These are phyloP conservation scores for Elachura formosa DNA, from an alignment of 2,113 vertebrate species.

Conservation along the genomic window DNA sequence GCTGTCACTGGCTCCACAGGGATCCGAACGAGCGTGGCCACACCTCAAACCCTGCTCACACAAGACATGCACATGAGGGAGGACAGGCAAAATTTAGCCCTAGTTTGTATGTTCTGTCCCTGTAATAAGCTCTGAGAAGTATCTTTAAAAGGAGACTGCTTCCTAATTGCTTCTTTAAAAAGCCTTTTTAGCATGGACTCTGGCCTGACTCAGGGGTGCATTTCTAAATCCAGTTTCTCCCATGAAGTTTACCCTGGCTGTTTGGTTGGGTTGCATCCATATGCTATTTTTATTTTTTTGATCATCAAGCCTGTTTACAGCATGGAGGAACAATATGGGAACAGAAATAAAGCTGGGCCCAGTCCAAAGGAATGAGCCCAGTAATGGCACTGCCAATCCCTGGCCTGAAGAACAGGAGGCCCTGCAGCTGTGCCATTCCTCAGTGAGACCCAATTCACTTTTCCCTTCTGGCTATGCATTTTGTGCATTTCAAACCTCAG, in stretches of 20 bases:
- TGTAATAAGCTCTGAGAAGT: neutral
- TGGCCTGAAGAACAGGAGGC: neutral
- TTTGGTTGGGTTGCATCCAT: neutral
- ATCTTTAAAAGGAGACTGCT: conserved; percentile 3
- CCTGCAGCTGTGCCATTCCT: neutral
- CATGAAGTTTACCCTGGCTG: neutral
- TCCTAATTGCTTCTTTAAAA: neutral
- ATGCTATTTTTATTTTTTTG: neutral
- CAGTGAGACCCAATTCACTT: neutral
- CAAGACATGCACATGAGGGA: fast-evolving
- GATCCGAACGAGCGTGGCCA: neutral
- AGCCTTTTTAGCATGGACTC: neutral
- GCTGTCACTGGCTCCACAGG: neutral
- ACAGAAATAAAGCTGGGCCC: conserved; percentile 35
- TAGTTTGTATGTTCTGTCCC: neutral
- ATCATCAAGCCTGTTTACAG: conserved; percentile 13
- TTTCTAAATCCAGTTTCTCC: conserved; percentile 24
- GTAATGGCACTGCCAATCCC: neutral
- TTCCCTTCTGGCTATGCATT: neutral
- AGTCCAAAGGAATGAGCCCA: conserved; percentile 18
- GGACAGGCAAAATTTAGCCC: neutral
- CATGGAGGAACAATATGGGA: conserved; percentile 7
- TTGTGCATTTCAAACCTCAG: neutral
- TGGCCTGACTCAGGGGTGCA: neutral
- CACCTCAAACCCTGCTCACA: neutral